Percentiles rank a stretch among this genome's conserved stretches.
phyloP scores from a whole-genome alignment of 2,888 invertebrate genomes.

The Drosophila niveifrons region DNA sequence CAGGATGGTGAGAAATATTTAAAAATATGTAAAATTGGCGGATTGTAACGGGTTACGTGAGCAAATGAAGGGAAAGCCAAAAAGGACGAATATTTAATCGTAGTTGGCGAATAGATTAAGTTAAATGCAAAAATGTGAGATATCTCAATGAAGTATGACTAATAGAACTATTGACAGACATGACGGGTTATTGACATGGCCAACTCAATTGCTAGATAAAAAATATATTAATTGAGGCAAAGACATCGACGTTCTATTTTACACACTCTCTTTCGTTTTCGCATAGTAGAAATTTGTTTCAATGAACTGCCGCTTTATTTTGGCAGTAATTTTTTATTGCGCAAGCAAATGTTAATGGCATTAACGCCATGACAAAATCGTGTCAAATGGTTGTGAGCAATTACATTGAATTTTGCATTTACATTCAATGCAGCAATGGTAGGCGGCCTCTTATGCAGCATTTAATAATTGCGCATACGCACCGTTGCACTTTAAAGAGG shows the following conservation, averaged over 20 bases:
- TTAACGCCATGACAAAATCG: constrained; percentile 36
- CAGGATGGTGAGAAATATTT: constrained; percentile 61
- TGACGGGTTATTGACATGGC: neutral
- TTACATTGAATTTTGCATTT: constrained; percentile 52
- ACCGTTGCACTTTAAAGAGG: constrained; percentile 68
- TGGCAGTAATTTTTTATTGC: constrained; percentile 26
- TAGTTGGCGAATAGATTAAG: constrained; percentile 34
- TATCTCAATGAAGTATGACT: neutral
- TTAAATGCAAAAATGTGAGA: constrained; percentile 10
- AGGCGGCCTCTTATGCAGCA: constrained; percentile 67
- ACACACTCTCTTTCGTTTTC: constrained; percentile 1
- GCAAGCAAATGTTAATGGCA: constrained; percentile 43
- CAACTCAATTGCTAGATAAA: neutral
- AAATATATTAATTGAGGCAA: neutral
- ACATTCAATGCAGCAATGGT: constrained; percentile 45
- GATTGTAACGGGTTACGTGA: constrained; percentile 47
- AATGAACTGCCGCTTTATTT: constrained; percentile 19
- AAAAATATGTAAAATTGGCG: constrained; percentile 64
- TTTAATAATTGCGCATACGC: constrained; percentile 78
- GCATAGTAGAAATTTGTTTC: constrained; percentile 2
- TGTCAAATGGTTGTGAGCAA: constrained; percentile 60
- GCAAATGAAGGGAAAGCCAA: constrained; percentile 28
- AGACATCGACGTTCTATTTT: neutral
- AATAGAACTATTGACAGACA: constrained; percentile 2
- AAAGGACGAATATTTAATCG: constrained; percentile 46